These are phyloP conservation scores for Hyppa rectilinea DNA, from an alignment of 2,888 invertebrate genomes.

Conservation along the genomic window DNA sequence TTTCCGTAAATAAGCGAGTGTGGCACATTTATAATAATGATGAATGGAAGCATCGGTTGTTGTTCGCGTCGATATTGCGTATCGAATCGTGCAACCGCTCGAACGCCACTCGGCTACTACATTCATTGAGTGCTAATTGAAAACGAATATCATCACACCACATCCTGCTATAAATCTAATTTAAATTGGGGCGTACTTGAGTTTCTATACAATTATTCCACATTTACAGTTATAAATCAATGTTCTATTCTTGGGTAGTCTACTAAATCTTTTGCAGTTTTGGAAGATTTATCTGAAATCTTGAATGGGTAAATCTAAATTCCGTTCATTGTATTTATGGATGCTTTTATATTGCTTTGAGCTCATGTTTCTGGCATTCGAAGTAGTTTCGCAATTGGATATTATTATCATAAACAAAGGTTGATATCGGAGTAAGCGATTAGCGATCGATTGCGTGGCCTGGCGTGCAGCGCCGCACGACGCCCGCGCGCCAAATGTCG, in stretches of 20 bases:
- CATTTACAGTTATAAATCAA: constrained; percentile 80
- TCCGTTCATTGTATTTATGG: constrained; percentile 49
- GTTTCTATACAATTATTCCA: constrained; percentile 70
- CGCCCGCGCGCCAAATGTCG: constrained; percentile 73
- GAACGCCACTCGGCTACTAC: constrained; percentile 77
- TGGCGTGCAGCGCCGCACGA: constrained; percentile 64
- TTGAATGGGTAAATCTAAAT: constrained; percentile 44
- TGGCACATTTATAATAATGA: constrained; percentile 91
- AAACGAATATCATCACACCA: constrained; percentile 85
- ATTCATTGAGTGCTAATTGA: constrained; percentile 88
- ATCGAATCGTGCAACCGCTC: constrained; percentile 86
- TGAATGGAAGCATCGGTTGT: constrained; percentile 88
- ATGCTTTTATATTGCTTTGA: constrained; percentile 36
- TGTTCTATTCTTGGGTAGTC: constrained; percentile 59
- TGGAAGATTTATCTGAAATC: constrained; percentile 62
- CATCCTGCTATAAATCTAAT: constrained; percentile 86
- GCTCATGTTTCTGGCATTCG: constrained; percentile 48
- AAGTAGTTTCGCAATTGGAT: constrained; percentile 53
- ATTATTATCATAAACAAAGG: constrained; percentile 61
- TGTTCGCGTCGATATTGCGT: constrained; percentile 87
- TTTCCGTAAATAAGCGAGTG: constrained; percentile 91
- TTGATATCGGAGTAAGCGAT: constrained; percentile 68
- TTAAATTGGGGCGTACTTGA: constrained; percentile 83
- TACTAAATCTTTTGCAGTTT: constrained; percentile 61
- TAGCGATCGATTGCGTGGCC: constrained; percentile 67